Evolutionary conservation across 2,113 vertebrate species (phyloP), one percentile per base, ranked within the genome.

Genomic region (Sinocyclocheilus grahami): DNA sequence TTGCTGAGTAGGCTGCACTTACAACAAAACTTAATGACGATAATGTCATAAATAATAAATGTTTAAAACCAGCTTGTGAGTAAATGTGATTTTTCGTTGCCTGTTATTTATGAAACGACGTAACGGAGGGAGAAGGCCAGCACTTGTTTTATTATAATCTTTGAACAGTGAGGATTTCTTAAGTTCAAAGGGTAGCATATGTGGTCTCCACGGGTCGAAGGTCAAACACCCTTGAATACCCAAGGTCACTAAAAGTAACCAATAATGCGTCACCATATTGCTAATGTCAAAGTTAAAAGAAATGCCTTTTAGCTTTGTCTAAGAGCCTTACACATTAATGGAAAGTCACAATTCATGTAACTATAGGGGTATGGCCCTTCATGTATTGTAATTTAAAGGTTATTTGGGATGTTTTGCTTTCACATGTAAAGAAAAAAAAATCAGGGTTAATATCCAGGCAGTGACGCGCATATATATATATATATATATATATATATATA

Each of bases 201-300:
- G 95, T 95, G 96, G 95, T 96, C 95, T 95, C 95, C 94, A 93
- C 62, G 92, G 96, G 96, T 97, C 96, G 97, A 60, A 94, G 97
- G 96, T 97, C 96, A 93, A 93, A 94, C 91, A 95, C 93, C 94
- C 95, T 95, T 97, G 93, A 96, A 95, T 46, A 46, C 9, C 42
- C 42, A 46, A 46, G 42, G 42, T 94, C 93, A 94, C 86, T 89
- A 87, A 90, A 94, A 94, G 95, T 95, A 96, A 95, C 88, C 90
- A 90, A 96, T 94, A 96, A 95, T 93, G 93, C 95, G 95, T 96
- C 95, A 96, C 96, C 95, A 94, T 95, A 96, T 94, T 97, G 96
- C 96, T 96, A 94, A 95, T 95, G 95, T 96, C 96, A 95, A 93
- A 95, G 87, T 53, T 87, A 84, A 90, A 91, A 88, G 86, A 85